Evolutionary conservation across 2,113 vertebrate genomes (phyloP).

Genomic region (Gasterosteus nipponicus): DNA sequence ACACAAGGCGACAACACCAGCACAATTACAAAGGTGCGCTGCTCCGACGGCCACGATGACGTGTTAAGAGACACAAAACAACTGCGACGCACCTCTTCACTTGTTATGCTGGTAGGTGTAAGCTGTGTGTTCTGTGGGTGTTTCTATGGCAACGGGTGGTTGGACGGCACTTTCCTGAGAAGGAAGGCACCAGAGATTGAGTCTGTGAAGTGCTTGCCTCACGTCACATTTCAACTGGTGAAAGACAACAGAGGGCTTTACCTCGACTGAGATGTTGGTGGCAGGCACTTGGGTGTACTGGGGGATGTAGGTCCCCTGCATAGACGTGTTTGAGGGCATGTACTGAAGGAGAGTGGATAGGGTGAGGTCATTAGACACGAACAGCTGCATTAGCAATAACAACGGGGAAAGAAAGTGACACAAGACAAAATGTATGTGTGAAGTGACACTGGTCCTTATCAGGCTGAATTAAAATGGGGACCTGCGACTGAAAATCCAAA

Average conservation of each 20-base stretch:
- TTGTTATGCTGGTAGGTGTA: slow-evolving; percentile 93
- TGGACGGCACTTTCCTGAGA: slow-evolving; percentile 88
- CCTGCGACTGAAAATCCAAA: neutral
- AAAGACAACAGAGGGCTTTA: slow-evolving; percentile 58
- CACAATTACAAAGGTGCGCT: slow-evolving; percentile 28
- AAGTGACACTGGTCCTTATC: neutral
- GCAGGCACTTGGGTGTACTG: slow-evolving; percentile 90
- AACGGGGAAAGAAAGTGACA: neutral
- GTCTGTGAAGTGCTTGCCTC: slow-evolving; percentile 8
- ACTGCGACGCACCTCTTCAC: slow-evolving; percentile 76
- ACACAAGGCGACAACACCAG: slow-evolving; percentile 22
- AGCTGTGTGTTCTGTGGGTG: slow-evolving; percentile 87
- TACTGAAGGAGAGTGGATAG: slow-evolving; percentile 77
- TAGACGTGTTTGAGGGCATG: slow-evolving; percentile 85
- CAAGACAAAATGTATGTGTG: neutral
- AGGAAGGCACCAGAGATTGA: slow-evolving; percentile 19
- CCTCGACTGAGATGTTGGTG: slow-evolving; percentile 87
- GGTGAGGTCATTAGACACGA: neutral
- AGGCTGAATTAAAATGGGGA: neutral
- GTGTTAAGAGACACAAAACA: neutral
- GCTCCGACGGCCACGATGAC: neutral
- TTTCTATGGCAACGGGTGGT: slow-evolving; percentile 87
- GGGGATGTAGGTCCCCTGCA: slow-evolving; percentile 91
- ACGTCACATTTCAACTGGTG: neutral
- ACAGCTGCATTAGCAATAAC: neutral